Conservation (phyloP, 2,113 vertebrate genomes). For the Cyanoramphus novaezelandiae region DNA sequence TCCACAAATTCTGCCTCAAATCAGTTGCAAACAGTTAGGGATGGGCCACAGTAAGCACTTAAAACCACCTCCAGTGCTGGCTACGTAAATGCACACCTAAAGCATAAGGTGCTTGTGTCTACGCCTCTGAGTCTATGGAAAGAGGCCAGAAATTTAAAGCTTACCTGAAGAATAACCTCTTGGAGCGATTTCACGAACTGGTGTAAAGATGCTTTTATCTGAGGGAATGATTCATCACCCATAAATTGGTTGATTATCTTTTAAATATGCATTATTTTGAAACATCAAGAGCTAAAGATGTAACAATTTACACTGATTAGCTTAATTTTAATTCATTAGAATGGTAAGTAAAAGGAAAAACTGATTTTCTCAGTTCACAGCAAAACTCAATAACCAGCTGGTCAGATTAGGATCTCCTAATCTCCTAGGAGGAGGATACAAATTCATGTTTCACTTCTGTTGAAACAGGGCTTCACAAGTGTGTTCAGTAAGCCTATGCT, state of each 20-base stretch:
- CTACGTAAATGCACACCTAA: background rate
- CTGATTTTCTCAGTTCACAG: background rate
- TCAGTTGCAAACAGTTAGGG: background rate
- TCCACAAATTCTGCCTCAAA: background rate
- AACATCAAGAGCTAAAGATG: background rate
- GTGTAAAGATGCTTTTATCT: background rate
- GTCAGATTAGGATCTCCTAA: background rate
- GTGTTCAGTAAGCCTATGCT: fast-evolving
- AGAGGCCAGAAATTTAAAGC: background rate
- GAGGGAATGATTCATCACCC: background rate
- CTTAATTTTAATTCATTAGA: background rate
- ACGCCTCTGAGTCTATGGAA: background rate
- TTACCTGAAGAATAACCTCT: background rate
- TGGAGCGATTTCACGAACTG: background rate
- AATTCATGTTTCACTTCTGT: background rate
- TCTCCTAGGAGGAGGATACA: background rate
- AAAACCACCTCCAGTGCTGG: background rate
- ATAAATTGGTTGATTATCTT: background rate
- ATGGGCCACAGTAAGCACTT: background rate
- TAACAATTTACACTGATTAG: background rate
- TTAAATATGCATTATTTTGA: background rate
- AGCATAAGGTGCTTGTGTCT: background rate
- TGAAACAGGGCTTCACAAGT: background rate
- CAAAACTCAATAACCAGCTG: background rate
- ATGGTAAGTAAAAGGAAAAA: background rate